Conservation (phyloP, 1,140 invertebrate genomes). For the Riptortus pedestris region DNA sequence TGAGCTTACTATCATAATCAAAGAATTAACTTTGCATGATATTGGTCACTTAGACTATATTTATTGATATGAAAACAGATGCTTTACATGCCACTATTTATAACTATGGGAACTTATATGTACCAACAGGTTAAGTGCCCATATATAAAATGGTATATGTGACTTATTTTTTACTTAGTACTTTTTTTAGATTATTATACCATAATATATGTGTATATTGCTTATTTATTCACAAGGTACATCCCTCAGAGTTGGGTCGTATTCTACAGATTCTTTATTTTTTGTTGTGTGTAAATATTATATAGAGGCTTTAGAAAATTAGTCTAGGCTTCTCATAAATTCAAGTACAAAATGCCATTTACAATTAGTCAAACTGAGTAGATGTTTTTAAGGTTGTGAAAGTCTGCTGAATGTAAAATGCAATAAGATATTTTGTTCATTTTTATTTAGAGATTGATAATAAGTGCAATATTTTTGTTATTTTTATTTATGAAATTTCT, state of each 20-base stretch:
- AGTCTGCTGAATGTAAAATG: conserved; percentile 2
- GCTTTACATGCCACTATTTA: background rate
- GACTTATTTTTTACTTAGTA: background rate
- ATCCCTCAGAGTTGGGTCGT: conserved; percentile 14
- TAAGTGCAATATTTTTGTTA: conserved; percentile 4
- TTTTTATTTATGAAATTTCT: conserved; percentile 11
- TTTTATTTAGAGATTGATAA: background rate
- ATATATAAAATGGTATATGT: background rate
- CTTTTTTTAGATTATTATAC: background rate
- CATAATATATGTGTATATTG: background rate
- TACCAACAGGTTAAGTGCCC: background rate
- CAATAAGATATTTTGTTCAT: conserved; percentile 8
- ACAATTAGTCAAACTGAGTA: conserved; percentile 13
- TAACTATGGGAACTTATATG: background rate
- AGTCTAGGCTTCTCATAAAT: conserved; percentile 11
- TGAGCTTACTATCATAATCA: conserved; percentile 21
- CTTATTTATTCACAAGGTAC: conserved; percentile 9
- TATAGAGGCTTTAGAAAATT: background rate
- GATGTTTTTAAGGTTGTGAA: conserved; percentile 9
- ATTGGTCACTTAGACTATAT: conserved; percentile 4
- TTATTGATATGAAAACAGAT: conserved; percentile 3
- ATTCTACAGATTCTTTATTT: conserved; percentile 11
- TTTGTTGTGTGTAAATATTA: conserved; percentile 7
- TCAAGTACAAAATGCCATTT: conserved; percentile 18
- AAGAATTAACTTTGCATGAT: conserved; percentile 16